Evolutionary conservation across 2,113 vertebrate species (phyloP), one percentile per base, ranked within the genome.

Genomic region (Myodes glareolus): DNA sequence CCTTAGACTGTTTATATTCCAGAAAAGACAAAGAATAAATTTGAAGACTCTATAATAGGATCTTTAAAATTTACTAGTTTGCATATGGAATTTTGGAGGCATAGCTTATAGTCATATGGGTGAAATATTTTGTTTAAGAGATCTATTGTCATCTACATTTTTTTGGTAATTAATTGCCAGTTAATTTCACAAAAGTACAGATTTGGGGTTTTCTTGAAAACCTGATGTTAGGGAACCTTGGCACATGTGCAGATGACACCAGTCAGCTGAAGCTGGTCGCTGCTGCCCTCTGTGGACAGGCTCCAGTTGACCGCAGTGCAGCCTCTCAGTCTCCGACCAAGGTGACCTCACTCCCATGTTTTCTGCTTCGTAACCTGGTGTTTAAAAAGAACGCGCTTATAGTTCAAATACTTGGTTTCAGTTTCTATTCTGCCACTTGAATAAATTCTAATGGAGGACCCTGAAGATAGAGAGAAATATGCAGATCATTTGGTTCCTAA

Each of bases 121-220:
- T 82, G 33, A 55, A 33, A 36, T 95, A 0, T 85, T 87, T 92
- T 89, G 72, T 85, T 96, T 67, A 19, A 68, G 14, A 58, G 29
- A 45, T 50, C 10, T 67, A 73, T 19, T 76, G 36, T 86, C 45
- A 73, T 23, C 12, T 39, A 86, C 45, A 45, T 33, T 72, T 97
- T 96, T 90, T 92, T 36, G 36, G 21, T 90, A 77, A 91, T 52
- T 92, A 75, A 78, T n/a, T 94, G 33, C n/a, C 67, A 88, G 4
- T 58, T 77, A 73, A 84, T 80, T 96, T 91, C 33, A 95, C 47
- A 31, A 86, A 81, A 91, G 39, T 63, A 63, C 2, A 88, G 10
- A 63, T 68, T 93, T 89, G 89, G 25, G 25, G 21, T 92, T 97
- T 67, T 95, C 87, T 93, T 82, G 68, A 92, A 90, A 96, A 75